phyloP scores from a whole-genome alignment of 2,888 invertebrate species.

The Patella depressa region DNA sequence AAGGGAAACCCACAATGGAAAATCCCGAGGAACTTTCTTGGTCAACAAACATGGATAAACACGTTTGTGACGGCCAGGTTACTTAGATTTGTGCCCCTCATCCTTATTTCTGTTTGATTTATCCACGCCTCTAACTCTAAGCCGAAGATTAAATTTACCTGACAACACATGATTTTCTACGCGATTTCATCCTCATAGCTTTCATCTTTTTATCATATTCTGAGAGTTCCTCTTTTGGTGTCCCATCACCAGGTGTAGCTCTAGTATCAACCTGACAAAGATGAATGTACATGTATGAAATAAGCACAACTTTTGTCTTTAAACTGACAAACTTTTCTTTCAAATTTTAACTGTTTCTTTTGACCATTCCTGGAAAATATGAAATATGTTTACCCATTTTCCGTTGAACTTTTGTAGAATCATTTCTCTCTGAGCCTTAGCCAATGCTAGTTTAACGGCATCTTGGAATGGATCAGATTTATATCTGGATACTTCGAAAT shows the following conservation, averaged over 20 bases:
- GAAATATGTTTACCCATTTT: constrained; percentile 29
- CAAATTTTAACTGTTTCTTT: too few relatives aligned
- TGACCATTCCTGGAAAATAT: neutral
- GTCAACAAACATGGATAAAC: too few relatives aligned
- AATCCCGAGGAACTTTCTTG: too few relatives aligned
- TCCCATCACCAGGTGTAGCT: neutral
- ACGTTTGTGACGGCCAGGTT: too few relatives aligned
- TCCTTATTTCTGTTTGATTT: too few relatives aligned
- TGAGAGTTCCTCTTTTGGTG: neutral
- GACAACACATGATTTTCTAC: constrained; percentile 17
- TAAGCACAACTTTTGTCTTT: too few relatives aligned
- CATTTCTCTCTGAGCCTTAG: constrained; percentile 37
- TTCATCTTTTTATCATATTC: constrained; percentile 13
- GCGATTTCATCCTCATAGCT: constrained; percentile 15
- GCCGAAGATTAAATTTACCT: neutral
- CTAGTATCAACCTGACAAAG: neutral
- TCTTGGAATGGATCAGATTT: constrained; percentile 22
- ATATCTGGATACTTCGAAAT: constrained; percentile 15
- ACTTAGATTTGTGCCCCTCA: too few relatives aligned
- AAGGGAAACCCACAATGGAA: too few relatives aligned
- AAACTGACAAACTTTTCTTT: too few relatives aligned
- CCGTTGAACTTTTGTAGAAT: constrained; percentile 38
- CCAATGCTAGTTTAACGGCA: constrained; percentile 27
- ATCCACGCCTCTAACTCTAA: too few relatives aligned
- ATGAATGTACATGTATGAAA: too few relatives aligned